Evolutionary conservation across 2,113 vertebrate genomes (phyloP).

Genomic region (Seriola aureovittata): DNA sequence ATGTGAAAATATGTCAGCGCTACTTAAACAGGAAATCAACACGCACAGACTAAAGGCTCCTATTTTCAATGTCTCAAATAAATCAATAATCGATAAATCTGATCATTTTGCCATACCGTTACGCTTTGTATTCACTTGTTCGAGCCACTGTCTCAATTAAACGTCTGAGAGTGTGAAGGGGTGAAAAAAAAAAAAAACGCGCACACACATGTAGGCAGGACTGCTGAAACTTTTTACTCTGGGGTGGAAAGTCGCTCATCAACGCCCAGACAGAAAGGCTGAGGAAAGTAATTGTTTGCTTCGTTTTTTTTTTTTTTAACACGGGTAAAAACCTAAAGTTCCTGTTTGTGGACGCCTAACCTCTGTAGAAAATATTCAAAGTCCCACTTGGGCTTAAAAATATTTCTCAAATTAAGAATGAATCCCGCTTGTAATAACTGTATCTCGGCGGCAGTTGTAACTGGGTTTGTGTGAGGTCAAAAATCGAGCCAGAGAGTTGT

Average conservation of each 20-base stretch:
- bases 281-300: constrained; percentile 38
- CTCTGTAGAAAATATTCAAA: neutral
- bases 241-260: constrained; percentile 53
- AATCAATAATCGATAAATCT: constrained; percentile 25
- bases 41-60: constrained; percentile 4
- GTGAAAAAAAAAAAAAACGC: neutral
- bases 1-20: constrained; percentile 14
- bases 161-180: constrained; percentile 27
- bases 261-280: constrained; percentile 50
- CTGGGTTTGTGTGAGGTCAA: neutral
- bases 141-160: constrained; percentile 35
- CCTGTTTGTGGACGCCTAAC: neutral
- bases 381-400: neutral
- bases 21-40: constrained; percentile 65
- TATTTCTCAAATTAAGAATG: neutral
- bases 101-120: constrained; percentile 21
- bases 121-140: constrained; percentile 35
- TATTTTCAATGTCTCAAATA: neutral
- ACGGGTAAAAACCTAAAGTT: constrained; percentile 3
- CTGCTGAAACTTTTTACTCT: constrained; percentile 54
- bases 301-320: neutral
- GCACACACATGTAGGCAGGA: constrained; percentile 48
- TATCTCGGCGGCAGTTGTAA: neutral
- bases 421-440: neutral
- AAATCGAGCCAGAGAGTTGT: neutral